Conservation (phyloP, 2,888 invertebrate genomes). For the Tortrix viridana region DNA sequence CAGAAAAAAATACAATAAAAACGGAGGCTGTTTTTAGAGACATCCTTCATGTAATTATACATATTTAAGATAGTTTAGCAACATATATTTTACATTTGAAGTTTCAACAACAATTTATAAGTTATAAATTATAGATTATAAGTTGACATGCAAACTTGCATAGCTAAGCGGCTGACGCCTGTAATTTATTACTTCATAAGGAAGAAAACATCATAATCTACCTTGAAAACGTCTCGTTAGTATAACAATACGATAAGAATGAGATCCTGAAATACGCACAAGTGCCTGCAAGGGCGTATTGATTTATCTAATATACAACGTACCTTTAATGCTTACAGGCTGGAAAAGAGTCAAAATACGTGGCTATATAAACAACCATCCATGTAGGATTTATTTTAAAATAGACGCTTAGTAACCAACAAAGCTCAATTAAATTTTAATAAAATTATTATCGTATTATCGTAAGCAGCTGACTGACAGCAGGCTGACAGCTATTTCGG, state of each 20-base stretch:
- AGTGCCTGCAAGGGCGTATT: conserved; percentile 39
- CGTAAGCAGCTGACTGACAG: conserved; percentile 38
- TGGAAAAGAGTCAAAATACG: not conserved
- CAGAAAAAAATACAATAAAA: too few species aligned
- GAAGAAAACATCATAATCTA: conserved; percentile 47
- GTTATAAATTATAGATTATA: not conserved
- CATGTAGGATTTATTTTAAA: conserved; percentile 13
- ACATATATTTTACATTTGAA: not conserved
- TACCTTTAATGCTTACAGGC: conserved; percentile 19
- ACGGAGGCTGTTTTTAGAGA: too few species aligned
- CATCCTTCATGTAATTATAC: too few species aligned
- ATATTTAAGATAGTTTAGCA: too few species aligned
- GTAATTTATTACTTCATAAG: conserved; percentile 30
- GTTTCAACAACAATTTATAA: not conserved
- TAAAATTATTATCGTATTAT: conserved; percentile 11
- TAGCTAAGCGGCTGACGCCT: not conserved
- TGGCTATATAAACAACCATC: conserved; percentile 12
- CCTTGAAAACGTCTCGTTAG: conserved; percentile 66
- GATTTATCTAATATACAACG: conserved; percentile 26
- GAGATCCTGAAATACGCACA: conserved; percentile 44
- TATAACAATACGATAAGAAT: conserved; percentile 64
- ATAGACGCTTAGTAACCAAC: not conserved
- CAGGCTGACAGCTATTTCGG: conserved; percentile 36
- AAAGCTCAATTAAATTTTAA: conserved; percentile 19
- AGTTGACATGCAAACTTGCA: not conserved